phyloP scores from a whole-genome alignment of 2,797 vertebrate genomes.

The Pteropus rufus region DNA sequence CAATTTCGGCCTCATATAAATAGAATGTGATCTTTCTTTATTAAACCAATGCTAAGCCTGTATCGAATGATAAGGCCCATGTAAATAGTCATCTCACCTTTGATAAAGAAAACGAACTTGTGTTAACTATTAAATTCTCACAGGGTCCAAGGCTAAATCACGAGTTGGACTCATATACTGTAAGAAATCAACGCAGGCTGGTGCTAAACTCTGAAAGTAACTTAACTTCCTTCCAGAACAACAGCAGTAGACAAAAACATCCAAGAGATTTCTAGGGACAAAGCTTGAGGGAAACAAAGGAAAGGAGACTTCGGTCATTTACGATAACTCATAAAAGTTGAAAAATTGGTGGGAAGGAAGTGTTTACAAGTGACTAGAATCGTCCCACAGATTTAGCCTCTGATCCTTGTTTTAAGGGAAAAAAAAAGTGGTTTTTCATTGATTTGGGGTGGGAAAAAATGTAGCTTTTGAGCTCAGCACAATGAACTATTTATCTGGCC shows the following conservation, averaged over 20 bases:
- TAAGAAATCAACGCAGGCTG: slow-evolving; percentile 12
- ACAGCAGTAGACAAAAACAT: not conserved
- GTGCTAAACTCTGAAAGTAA: slow-evolving; percentile 31
- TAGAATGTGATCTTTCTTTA: not conserved
- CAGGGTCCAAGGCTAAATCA: slow-evolving; percentile 22
- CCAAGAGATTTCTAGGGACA: slow-evolving; percentile 2
- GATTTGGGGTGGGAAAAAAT: slow-evolving; percentile 72
- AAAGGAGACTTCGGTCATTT: not conserved
- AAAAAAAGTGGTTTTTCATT: slow-evolving; percentile 63
- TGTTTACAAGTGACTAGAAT: slow-evolving; percentile 59
- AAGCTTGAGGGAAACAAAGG: slow-evolving; percentile 3
- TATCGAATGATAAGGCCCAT: slow-evolving; percentile 24
- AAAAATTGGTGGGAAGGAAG: slow-evolving; percentile 43
- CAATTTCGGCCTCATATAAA: slow-evolving; percentile 15
- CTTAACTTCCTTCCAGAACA: slow-evolving; percentile 20
- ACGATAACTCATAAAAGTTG: slow-evolving; percentile 30
- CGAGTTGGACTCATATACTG: slow-evolving; percentile 44
- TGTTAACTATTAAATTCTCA: slow-evolving; percentile 37
- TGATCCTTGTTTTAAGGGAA: slow-evolving; percentile 42
- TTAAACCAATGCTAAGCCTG: slow-evolving; percentile 31
- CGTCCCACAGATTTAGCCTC: slow-evolving; percentile 62
- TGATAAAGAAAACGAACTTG: slow-evolving; percentile 16
- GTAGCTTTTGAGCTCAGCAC: slow-evolving; percentile 73
- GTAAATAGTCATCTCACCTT: slow-evolving; percentile 3
- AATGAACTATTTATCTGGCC: slow-evolving; percentile 77